Percentiles rank a stretch among this genome's conserved stretches.
These are phyloP conservation scores for Zonitis immaculata DNA, from an alignment of 2,888 invertebrate genomes.

Conservation along the genomic window DNA sequence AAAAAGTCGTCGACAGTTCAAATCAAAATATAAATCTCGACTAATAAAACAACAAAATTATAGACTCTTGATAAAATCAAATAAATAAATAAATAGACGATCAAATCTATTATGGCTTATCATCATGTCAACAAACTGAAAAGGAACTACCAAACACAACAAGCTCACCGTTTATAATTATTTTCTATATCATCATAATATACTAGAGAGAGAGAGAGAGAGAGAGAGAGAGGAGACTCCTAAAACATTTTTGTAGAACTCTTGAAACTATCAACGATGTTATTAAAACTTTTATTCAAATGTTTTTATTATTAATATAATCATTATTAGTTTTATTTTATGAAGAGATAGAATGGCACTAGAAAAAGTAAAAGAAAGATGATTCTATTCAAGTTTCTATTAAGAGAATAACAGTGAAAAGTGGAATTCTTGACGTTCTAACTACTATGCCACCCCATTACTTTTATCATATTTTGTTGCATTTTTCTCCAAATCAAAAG, in stretches of 20 bases:
- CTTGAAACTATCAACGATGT: slow-evolving; percentile 22
- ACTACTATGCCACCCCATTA: neutral
- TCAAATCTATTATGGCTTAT: neutral
- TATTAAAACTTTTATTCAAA: slow-evolving; percentile 22
- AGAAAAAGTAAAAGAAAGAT: neutral
- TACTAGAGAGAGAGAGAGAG: too few relatives aligned
- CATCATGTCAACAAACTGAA: slow-evolving; percentile 2
- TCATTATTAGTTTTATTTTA: too few relatives aligned
- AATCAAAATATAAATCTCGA: neutral
- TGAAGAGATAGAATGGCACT: neutral
- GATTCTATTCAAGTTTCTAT: neutral
- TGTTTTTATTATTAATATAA: too few relatives aligned
- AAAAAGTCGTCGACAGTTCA: neutral
- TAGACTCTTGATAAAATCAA: neutral
- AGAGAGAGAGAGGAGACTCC: too few relatives aligned
- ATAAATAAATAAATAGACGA: too few relatives aligned
- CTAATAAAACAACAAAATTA: neutral
- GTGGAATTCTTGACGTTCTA: neutral
- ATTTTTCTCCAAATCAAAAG: neutral
- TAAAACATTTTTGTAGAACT: slow-evolving; percentile 18
- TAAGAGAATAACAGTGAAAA: neutral
- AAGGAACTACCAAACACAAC: neutral
- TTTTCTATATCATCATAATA: too few relatives aligned
- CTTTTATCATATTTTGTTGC: neutral
- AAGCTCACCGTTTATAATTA: neutral